Conservation (phyloP, 2,888 invertebrate genomes). For the Cephonodes hylas region DNA sequence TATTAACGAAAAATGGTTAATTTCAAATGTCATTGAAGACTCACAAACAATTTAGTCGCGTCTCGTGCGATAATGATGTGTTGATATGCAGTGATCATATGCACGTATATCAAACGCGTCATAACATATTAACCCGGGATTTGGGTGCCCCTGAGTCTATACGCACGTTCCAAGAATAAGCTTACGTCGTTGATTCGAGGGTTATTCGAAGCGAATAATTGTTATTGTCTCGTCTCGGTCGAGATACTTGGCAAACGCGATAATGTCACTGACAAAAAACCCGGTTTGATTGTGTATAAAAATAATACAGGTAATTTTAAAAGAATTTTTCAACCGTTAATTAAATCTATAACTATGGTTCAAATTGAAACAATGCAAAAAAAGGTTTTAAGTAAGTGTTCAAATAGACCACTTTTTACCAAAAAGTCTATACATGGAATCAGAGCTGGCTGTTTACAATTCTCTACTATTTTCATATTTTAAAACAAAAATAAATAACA, state of each 20-base stretch:
- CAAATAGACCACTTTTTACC: too few species aligned
- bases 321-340: too few species aligned
- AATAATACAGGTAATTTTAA: not conserved
- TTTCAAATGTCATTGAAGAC: not conserved
- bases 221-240: conserved; percentile 21
- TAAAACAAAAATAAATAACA: too few species aligned
- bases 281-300: not conserved
- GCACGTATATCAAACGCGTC: conserved; percentile 1
- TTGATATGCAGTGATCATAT: not conserved
- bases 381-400: too few species aligned
- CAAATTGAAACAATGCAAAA: too few species aligned
- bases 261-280: conserved; percentile 5
- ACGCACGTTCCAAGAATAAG: conserved; percentile 10
- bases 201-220: conserved; percentile 15
- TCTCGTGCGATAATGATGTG: not conserved
- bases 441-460: not conserved
- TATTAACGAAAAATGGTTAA: not conserved
- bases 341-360: too few species aligned
- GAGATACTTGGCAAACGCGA: conserved; percentile 23
- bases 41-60: not conserved
- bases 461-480: not conserved
- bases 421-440: not conserved
- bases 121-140: conserved; percentile 5
- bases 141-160: conserved; percentile 13
- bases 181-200: conserved; percentile 1